Evolutionary conservation across 1,140 invertebrate genomes (phyloP).

Genomic region (Mactra quadrangularis): DNA sequence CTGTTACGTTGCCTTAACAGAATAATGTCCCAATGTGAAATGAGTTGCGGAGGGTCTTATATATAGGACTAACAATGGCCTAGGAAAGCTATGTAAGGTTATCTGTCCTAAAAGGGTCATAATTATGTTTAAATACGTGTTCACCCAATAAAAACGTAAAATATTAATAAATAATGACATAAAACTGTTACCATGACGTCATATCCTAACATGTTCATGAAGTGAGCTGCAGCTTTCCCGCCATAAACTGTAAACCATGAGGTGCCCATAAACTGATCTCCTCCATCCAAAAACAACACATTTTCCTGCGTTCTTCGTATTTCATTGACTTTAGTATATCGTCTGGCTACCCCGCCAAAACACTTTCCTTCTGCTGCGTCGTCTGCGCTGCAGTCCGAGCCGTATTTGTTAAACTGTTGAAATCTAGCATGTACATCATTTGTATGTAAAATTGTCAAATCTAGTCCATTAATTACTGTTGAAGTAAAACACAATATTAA

Average conservation of each 20-base stretch:
- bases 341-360: constrained; percentile 92
- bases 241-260: constrained; percentile 92
- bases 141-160: too few relatives aligned
- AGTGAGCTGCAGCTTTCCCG: constrained; percentile 89
- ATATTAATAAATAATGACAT: too few relatives aligned
- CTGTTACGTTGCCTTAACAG: too few relatives aligned
- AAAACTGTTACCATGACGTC: constrained; percentile 93
- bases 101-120: too few relatives aligned
- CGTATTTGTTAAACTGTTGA: constrained; percentile 88
- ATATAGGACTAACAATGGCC: too few relatives aligned
- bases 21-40: too few relatives aligned
- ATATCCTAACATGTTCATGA: constrained; percentile 90
- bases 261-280: constrained; percentile 95
- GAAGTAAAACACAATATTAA: too few relatives aligned
- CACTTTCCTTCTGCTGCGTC: constrained; percentile 86
- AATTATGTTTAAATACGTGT: too few relatives aligned
- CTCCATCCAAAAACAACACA: constrained; percentile 92
- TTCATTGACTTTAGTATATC: constrained; percentile 82
- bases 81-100: too few relatives aligned
- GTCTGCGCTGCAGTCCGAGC: constrained; percentile 86
- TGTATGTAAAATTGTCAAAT: too few relatives aligned
- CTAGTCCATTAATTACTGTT: too few relatives aligned
- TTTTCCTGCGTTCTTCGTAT: constrained; percentile 84
- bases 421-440: constrained; percentile 93
- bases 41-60: too few relatives aligned